phyloP scores from a whole-genome alignment of 2,888 invertebrate genomes.

The Eumacrocentrus americanus region DNA sequence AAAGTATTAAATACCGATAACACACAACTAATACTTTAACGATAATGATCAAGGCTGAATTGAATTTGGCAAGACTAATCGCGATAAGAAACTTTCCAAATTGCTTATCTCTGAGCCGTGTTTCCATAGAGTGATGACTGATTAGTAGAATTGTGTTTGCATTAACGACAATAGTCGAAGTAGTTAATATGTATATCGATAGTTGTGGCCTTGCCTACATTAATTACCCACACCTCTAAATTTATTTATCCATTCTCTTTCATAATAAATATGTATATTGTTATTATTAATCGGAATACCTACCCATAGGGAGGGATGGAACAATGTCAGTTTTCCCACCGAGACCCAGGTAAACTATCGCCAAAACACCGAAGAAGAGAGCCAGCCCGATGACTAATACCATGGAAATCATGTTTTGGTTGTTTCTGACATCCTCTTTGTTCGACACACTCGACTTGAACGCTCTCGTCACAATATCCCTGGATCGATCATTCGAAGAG shows the following conservation, averaged over 20 bases:
- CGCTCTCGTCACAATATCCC: conserved; percentile 47
- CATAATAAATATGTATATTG: neutral
- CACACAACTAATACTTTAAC: neutral
- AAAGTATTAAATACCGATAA: neutral
- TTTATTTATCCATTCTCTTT: neutral
- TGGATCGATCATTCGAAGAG: conserved; percentile 48
- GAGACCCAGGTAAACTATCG: conserved; percentile 60
- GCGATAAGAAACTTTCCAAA: neutral
- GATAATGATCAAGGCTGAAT: neutral
- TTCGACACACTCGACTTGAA: conserved; percentile 44
- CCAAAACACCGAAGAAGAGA: conserved; percentile 59
- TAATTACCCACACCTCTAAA: neutral
- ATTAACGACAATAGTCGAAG: neutral
- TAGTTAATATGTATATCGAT: neutral
- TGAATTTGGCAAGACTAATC: neutral
- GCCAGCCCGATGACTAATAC: conserved; percentile 57
- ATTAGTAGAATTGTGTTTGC: neutral
- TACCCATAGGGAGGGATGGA: conserved; percentile 56
- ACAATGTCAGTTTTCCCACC: conserved; percentile 56
- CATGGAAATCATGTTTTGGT: conserved; percentile 60
- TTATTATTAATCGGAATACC: conserved; percentile 47
- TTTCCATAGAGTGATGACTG: neutral
- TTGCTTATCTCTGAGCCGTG: neutral
- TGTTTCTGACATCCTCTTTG: conserved; percentile 54
- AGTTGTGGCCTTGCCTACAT: too few species aligned